A percentile compares a stretch with the other conserved stretches of the same genome.
These are phyloP conservation scores for Iguana delicatissima DNA, from an alignment of 2,797 vertebrate species.

Conservation along the genomic window DNA sequence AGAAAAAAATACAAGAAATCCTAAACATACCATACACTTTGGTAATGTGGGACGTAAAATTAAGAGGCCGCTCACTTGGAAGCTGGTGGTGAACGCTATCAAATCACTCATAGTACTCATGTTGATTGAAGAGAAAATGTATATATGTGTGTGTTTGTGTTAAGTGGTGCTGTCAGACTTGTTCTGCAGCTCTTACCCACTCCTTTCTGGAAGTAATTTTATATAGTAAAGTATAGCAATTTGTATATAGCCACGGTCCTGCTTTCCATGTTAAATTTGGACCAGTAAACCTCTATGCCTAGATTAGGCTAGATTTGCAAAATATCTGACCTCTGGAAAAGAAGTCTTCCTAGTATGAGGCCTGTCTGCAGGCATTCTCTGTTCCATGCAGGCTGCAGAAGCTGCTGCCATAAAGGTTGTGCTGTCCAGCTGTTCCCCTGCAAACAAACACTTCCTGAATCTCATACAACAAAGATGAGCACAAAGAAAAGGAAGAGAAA, in stretches of 20 bases:
- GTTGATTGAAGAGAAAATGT: neutral
- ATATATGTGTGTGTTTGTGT: no score
- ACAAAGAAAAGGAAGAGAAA: neutral
- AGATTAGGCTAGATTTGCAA: neutral
- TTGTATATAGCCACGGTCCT: neutral
- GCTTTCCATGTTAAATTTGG: neutral
- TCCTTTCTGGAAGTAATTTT: neutral
- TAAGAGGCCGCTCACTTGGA: neutral
- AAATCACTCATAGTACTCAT: no score
- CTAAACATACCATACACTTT: no score
- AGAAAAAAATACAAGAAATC: neutral
- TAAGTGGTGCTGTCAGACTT: no score
- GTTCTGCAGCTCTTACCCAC: no score
- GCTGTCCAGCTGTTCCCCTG: slow-evolving; percentile 28
- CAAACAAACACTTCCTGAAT: slow-evolving; percentile 24
- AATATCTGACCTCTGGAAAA: neutral
- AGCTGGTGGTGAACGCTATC: neutral
- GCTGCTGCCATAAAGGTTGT: neutral
- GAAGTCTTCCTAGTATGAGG: neutral
- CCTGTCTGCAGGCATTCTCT: accelerated
- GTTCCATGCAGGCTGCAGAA: neutral
- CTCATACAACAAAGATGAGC: slow-evolving; percentile 32
- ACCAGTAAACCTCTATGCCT: neutral
- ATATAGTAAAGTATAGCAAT: no score
- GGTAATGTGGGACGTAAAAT: neutral